Percentiles rank a stretch among this genome's conserved stretches.
phyloP scores from a whole-genome alignment of 2,113 vertebrate genomes.

The Struthio camelus region DNA sequence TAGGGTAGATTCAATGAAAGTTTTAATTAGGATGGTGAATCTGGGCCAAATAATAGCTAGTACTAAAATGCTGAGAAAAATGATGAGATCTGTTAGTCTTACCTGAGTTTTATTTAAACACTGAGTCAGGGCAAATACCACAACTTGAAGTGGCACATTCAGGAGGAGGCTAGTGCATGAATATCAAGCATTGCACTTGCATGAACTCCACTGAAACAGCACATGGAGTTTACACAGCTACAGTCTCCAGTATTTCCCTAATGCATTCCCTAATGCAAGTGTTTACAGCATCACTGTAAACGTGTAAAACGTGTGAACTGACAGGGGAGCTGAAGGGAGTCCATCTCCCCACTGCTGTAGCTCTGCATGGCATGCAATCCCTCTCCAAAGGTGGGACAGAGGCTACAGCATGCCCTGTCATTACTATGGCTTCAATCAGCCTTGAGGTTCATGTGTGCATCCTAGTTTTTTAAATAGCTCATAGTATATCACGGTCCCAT shows the following conservation, averaged over 20 bases:
- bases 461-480: neutral
- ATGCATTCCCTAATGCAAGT: rapidly evolving
- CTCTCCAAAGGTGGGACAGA: neutral
- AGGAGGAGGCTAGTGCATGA: neutral
- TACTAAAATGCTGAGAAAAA: neutral
- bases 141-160: neutral
- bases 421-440: neutral
- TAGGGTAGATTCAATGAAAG: neutral
- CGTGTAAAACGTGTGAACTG: neutral
- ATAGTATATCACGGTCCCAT: no score
- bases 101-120: neutral
- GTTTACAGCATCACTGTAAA: neutral
- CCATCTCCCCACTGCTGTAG: neutral
- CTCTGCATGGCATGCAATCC: rapidly evolving
- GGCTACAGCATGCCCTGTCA: neutral
- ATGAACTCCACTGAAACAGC: rapidly evolving
- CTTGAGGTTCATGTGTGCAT: rapidly evolving
- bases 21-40: neutral
- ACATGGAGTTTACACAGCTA: neutral
- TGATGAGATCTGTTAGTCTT: neutral
- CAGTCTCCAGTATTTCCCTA: neutral
- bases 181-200: neutral
- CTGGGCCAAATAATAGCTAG: neutral
- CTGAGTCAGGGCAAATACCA: neutral
- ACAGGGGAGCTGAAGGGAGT: neutral